These are phyloP conservation scores for Tethea ocularis DNA, from an alignment of 2,888 invertebrate species.

Conservation along the genomic window DNA sequence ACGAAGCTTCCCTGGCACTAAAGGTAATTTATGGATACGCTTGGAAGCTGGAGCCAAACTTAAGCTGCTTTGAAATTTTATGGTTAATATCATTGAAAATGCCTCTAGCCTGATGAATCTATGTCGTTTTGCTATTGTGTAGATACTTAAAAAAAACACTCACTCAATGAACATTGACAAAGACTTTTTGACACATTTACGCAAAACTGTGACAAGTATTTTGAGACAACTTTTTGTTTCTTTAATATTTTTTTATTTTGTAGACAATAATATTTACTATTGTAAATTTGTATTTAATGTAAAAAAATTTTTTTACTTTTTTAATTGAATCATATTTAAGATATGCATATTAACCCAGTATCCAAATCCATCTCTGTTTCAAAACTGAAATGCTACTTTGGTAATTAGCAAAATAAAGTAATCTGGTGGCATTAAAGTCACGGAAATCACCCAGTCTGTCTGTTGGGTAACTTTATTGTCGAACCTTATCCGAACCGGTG, in stretches of 20 bases:
- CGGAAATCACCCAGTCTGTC: background rate
- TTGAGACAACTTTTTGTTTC: no score
- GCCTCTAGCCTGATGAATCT: background rate
- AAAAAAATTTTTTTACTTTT: no score
- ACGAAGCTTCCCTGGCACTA: background rate
- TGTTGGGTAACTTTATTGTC: background rate
- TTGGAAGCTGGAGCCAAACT: background rate
- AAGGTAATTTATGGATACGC: background rate
- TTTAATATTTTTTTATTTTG: no score
- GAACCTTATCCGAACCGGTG: no score
- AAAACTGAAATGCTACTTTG: background rate
- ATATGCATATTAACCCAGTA: no score
- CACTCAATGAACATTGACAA: no score
- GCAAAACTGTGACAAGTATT: no score
- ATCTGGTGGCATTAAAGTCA: background rate
- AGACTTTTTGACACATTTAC: no score
- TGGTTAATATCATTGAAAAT: background rate
- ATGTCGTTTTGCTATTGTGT: background rate
- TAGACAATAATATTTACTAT: no score
- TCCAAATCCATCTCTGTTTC: background rate
- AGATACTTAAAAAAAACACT: no score
- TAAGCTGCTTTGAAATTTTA: background rate
- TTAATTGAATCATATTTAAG: no score
- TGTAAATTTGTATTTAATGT: no score
- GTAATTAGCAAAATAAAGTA: conserved; percentile 3